phyloP scores from a whole-genome alignment of 2,888 invertebrate genomes.

The Hypselothyrea guttata region DNA sequence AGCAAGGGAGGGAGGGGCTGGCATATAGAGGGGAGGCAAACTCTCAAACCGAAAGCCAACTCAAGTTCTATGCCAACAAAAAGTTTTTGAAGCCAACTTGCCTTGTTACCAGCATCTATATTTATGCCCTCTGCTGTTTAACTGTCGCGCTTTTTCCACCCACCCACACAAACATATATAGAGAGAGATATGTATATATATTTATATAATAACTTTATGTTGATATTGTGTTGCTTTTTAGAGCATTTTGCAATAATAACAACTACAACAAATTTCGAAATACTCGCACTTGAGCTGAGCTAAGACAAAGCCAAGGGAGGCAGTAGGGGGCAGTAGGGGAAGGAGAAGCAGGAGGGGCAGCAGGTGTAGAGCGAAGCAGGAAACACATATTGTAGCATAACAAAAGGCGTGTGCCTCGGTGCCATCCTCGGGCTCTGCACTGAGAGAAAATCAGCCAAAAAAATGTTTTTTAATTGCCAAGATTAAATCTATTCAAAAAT shows the following conservation, averaged over 20 bases:
- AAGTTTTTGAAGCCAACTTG: constrained; percentile 30
- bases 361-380: not conserved
- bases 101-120: constrained; percentile 4
- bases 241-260: constrained; percentile 51
- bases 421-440: no score
- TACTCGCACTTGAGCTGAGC: constrained; percentile 38
- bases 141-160: constrained; percentile 14
- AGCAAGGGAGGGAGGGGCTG: constrained; percentile 10
- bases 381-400: constrained; percentile 51
- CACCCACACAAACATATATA: no score
- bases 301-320: constrained; percentile 32
- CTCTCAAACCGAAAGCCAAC: no score
- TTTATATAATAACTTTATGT: constrained; percentile 77
- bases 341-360: constrained; percentile 21
- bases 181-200: no score
- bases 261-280: constrained; percentile 24
- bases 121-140: constrained; percentile 19
- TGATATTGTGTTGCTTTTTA: constrained; percentile 72
- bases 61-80: constrained; percentile 5
- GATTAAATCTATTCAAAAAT: no score
- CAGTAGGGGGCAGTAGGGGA: constrained; percentile 11
- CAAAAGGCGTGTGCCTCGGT: constrained; percentile 62
- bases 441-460: no score
- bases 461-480: no score
- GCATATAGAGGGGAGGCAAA: no score